phyloP scores from a whole-genome alignment of 2,797 vertebrate genomes.

The Chaetodon trifasciatus region DNA sequence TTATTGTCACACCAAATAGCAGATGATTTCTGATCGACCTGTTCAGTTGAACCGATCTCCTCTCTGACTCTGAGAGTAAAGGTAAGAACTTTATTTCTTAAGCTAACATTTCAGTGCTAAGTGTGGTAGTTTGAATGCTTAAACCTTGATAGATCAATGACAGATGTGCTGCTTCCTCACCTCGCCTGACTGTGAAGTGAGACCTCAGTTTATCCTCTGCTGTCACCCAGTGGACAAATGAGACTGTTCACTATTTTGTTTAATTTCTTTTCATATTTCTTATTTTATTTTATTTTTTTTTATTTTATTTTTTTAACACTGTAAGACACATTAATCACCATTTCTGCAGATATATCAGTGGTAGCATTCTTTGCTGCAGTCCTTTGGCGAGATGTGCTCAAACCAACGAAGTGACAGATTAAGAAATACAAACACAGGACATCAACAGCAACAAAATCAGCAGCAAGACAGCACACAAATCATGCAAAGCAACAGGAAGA shows the following conservation, averaged over 20 bases:
- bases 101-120: background rate
- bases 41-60: too few relatives aligned
- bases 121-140: background rate
- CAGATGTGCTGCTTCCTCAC: background rate
- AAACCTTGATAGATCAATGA: too few relatives aligned
- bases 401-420: too few relatives aligned
- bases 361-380: too few relatives aligned
- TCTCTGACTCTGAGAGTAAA: too few relatives aligned
- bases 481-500: background rate
- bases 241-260: background rate
- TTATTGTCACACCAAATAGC: too few relatives aligned
- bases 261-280: background rate
- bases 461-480: background rate
- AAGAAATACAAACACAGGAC: background rate
- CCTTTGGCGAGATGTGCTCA: too few relatives aligned
- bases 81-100: background rate
- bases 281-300: background rate
- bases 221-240: background rate
- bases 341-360: too few relatives aligned
- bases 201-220: slow-evolving; percentile 1
- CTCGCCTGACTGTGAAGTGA: background rate
- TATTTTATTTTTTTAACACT: background rate
- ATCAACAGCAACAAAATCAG: too few relatives aligned
- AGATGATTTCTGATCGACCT: too few relatives aligned
- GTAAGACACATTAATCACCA: background rate